Conservation (phyloP, 2,888 invertebrate species). For the Agriopis leucophaearia region DNA sequence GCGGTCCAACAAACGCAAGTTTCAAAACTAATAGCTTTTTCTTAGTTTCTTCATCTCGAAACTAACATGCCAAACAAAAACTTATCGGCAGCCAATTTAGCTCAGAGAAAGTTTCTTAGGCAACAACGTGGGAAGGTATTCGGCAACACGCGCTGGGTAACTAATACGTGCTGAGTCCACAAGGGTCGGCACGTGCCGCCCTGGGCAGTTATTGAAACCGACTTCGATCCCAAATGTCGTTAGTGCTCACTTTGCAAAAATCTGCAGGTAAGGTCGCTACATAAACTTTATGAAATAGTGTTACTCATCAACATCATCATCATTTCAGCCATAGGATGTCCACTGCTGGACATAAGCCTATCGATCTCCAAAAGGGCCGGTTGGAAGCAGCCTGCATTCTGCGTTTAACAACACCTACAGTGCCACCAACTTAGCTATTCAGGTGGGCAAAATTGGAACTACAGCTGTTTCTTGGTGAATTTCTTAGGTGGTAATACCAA, state of each 20-base stretch:
- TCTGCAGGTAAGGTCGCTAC: slow-evolving; percentile 12
- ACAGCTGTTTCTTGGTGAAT: too few relatives aligned
- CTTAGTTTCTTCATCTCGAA: slow-evolving; percentile 13
- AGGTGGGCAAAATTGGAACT: too few relatives aligned
- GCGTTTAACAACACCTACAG: too few relatives aligned
- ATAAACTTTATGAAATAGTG: not conserved
- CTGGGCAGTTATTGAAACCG: slow-evolving; percentile 34
- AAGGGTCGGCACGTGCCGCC: slow-evolving; percentile 32
- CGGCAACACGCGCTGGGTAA: slow-evolving; percentile 25
- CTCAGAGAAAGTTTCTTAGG: slow-evolving; percentile 21
- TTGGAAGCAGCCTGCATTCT: too few relatives aligned
- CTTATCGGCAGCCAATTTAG: slow-evolving; percentile 28
- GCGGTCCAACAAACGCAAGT: slow-evolving; percentile 7
- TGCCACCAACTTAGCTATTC: too few relatives aligned
- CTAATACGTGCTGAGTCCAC: slow-evolving; percentile 36
- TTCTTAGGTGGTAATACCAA: too few relatives aligned
- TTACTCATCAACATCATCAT: too few relatives aligned
- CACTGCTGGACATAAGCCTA: too few relatives aligned
- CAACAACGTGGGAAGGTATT: slow-evolving; percentile 21
- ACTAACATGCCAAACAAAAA: slow-evolving; percentile 24
- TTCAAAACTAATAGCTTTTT: slow-evolving; percentile 16
- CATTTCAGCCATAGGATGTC: too few relatives aligned
- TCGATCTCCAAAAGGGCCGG: too few relatives aligned
- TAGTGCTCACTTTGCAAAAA: slow-evolving; percentile 27
- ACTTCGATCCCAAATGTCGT: slow-evolving; percentile 25